A percentile compares a stretch with the other conserved stretches of the same genome.
Evolutionary conservation across 2,888 invertebrate species (phyloP).

Genomic region (Nebria brevicollis): DNA sequence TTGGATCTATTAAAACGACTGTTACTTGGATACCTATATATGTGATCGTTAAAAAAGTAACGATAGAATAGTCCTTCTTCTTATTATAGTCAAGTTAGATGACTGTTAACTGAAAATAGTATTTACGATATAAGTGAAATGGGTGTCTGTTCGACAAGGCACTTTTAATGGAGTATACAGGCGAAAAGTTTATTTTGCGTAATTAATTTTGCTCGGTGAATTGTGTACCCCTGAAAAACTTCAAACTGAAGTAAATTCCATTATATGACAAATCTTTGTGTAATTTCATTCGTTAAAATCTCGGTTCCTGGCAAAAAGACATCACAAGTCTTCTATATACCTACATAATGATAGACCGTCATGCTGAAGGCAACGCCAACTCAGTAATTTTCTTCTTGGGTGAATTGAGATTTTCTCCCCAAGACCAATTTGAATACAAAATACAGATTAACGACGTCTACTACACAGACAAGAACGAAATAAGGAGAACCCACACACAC

Average conservation of each 20-base stretch:
- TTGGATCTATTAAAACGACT: too few relatives aligned
- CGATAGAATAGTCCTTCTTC: too few relatives aligned
- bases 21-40: too few relatives aligned
- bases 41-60: too few relatives aligned
- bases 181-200: neutral
- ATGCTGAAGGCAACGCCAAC: constrained; percentile 5
- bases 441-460: constrained; percentile 42
- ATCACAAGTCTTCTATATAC: neutral
- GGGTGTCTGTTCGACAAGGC: too few relatives aligned
- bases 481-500: neutral
- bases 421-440: constrained; percentile 43
- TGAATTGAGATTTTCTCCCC: constrained; percentile 43
- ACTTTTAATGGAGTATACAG: neutral
- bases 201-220: neutral
- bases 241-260: neutral
- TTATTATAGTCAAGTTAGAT: too few relatives aligned
- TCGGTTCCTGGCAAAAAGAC: neutral
- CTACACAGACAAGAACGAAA: neutral
- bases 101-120: too few relatives aligned
- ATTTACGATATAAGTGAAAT: too few relatives aligned
- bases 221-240: neutral
- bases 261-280: constrained; percentile 1
- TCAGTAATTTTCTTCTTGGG: constrained; percentile 44
- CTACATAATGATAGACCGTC: constrained; percentile 9
- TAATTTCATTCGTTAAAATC: constrained; percentile 1